These are phyloP conservation scores for Drosophila truncata DNA, from an alignment of 1,140 invertebrate genomes.

Conservation along the genomic window DNA sequence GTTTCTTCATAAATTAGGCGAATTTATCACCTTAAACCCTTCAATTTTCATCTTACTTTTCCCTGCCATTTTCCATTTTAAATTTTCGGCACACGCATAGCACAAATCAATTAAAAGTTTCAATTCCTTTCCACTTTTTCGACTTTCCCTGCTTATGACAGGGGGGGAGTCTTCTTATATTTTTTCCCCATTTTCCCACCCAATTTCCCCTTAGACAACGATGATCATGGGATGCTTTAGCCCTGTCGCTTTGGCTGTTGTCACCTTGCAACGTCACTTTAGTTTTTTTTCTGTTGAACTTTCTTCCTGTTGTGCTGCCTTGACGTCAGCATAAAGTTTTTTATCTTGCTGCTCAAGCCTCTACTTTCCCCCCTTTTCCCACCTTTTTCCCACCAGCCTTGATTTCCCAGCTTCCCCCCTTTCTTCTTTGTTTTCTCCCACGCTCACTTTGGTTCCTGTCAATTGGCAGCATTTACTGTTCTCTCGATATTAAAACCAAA, in stretches of 20 bases:
- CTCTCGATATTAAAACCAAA: constrained; percentile 18
- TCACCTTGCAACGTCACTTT: constrained; percentile 66
- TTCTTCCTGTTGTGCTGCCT: constrained; percentile 47
- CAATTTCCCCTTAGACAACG: not conserved
- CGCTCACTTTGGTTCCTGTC: constrained; percentile 43
- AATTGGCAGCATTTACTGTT: constrained; percentile 76
- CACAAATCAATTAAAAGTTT: constrained; percentile 53
- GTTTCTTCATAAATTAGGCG: not conserved
- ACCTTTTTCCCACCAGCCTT: not conserved
- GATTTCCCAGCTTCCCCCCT: not conserved
- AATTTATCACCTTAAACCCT: not conserved
- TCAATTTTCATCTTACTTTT: not conserved
- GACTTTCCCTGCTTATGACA: constrained; percentile 25
- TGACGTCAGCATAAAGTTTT: constrained; percentile 66
- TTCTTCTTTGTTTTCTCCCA: not conserved
- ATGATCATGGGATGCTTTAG: constrained; percentile 30
- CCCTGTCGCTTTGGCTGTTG: constrained; percentile 39
- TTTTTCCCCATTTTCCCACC: constrained; percentile 1
- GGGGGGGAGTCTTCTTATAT: not conserved
- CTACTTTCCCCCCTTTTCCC: constrained; percentile 19
- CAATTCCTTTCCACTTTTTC: not conserved
- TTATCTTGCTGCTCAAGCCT: constrained; percentile 33
- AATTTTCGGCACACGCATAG: constrained; percentile 16
- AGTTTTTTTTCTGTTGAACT: constrained; percentile 49
- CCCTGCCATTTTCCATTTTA: not conserved